Evolutionary conservation across 1,140 invertebrate genomes (phyloP), one percentile per base, ranked within the genome.

Genomic region (Drosophila novamexicana): DNA sequence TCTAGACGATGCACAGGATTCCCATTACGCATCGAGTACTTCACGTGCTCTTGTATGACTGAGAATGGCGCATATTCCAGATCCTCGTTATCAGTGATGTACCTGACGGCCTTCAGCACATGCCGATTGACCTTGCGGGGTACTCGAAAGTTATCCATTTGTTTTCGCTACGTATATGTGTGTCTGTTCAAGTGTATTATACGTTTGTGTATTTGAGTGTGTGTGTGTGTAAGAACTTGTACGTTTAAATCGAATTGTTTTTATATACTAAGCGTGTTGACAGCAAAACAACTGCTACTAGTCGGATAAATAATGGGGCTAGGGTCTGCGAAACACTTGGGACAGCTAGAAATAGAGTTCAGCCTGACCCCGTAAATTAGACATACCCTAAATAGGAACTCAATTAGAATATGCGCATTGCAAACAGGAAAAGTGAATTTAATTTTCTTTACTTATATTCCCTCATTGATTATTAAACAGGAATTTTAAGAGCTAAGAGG

Each of bases 71-170:
- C 64, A 68, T 40, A 73, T 32, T 54, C 7, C n/a, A 34, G 8
- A 14, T 61, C 2, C 2, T 73, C n/a, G 1, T 8, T 16, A 2
- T 53, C 18, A 2, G 54, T 44, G 1, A 73, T 39, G 12, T 61
- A 54, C 1, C 16, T n/a, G 18, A 74, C 6, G 53, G 71, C 71
- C 32, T 69, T 68, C 1, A 69, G 12, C 12, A 69, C 71, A 54
- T 74, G 71, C 1, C 71, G 71, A 50, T 74, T 69, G 4, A 74
- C 71, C 29, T 69, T 69, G 9, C 52, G 49, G 0, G 65, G 65
- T 5, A 75, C 66, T 2, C 12, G n/a, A 42, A 75, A 75, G 39
- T 63, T 49, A 49, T 75, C 66, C 71, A 75, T 75, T 36, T 18
- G 22, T 0, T 5, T 29, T 29, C 0, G 22, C 1, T 18, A 18